Conservation (phyloP, 2,888 invertebrate species). For the Deilephila elpenor region DNA sequence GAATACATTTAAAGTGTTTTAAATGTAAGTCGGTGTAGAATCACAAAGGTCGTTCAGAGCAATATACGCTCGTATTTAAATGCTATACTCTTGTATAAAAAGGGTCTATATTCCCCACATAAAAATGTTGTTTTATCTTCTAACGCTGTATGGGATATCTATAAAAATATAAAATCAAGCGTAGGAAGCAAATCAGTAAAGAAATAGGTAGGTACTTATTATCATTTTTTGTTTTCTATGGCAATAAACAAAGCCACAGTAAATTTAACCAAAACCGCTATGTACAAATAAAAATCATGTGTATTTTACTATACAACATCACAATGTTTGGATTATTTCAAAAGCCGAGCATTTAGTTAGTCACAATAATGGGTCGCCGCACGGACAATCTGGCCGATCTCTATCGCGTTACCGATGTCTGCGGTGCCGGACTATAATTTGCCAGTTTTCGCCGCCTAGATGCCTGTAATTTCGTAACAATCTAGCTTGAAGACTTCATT, state of each 20-base stretch:
- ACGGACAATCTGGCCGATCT: constrained; percentile 70
- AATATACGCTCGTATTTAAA: too few species aligned
- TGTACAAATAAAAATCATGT: not conserved
- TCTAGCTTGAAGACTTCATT: constrained; percentile 74
- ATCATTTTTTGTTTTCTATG: too few species aligned
- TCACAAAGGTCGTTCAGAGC: too few species aligned
- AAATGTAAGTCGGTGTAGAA: not conserved
- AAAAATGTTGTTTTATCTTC: too few species aligned
- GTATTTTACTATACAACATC: not conserved
- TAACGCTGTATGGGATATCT: too few species aligned
- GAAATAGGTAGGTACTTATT: too few species aligned
- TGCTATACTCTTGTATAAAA: too few species aligned
- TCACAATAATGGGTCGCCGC: constrained; percentile 64
- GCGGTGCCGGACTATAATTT: constrained; percentile 77
- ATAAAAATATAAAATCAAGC: too few species aligned
- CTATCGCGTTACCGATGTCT: constrained; percentile 67
- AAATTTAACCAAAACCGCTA: too few species aligned
- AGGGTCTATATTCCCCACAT: too few species aligned
- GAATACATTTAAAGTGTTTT: not conserved
- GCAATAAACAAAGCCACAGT: too few species aligned
- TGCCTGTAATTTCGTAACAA: constrained; percentile 77
- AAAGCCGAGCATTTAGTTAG: constrained; percentile 51
- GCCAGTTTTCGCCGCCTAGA: constrained; percentile 78
- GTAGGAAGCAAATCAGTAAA: too few species aligned
- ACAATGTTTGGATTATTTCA: constrained; percentile 2